Conservation (phyloP, 1,140 invertebrate genomes). For the Pseudobourletiella spinata region DNA sequence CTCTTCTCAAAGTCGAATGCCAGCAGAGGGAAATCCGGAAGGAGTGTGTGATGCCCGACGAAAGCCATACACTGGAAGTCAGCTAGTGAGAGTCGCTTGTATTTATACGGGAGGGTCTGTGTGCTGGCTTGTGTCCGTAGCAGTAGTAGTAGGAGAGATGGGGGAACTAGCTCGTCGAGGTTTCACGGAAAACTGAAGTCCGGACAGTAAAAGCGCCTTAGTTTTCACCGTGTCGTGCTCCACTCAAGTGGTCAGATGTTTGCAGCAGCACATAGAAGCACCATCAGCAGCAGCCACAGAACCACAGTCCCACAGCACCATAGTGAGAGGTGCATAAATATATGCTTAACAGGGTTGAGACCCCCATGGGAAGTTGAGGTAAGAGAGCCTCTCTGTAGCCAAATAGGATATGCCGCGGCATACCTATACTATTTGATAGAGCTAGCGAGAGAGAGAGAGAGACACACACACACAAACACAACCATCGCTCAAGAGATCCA, state of each 20-base stretch:
- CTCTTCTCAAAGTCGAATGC: too few relatives aligned
- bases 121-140: neutral
- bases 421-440: too few relatives aligned
- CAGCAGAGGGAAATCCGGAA: constrained; percentile 3
- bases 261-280: neutral
- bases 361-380: neutral
- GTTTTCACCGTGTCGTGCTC: constrained; percentile 28
- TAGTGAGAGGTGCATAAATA: neutral
- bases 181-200: constrained; percentile 29
- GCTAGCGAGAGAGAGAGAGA: constrained; percentile 9
- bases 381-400: too few relatives aligned
- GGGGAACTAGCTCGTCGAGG: constrained; percentile 8
- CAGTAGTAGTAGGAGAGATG: too few relatives aligned
- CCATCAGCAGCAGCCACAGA: neutral
- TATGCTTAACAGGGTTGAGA: neutral
- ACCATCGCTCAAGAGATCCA: too few relatives aligned
- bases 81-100: neutral
- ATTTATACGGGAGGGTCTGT: neutral
- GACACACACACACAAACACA: neutral
- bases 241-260: constrained; percentile 6
- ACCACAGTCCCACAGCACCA: too few relatives aligned
- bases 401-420: too few relatives aligned
- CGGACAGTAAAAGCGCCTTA: constrained; percentile 27
- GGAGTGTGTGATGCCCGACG: neutral
- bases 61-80: neutral